Conservation (phyloP, 1,140 invertebrate genomes). For the Magallana ariakensis region DNA sequence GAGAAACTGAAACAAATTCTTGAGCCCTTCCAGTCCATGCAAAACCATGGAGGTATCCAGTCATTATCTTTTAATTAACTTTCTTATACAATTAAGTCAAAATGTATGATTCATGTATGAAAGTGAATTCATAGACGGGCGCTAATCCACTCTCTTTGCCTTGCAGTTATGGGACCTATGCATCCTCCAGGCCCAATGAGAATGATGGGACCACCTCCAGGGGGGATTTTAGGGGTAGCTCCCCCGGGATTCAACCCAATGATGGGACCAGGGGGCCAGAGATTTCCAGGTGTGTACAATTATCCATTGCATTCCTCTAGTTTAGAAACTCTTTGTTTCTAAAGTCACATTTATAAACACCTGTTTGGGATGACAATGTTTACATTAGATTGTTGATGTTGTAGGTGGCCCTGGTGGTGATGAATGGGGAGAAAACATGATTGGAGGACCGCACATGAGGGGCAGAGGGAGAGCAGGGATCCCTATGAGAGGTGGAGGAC, state of each 20-base stretch:
- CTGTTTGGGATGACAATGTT: no score
- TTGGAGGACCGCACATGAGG: constrained; percentile 52
- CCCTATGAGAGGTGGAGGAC: constrained; percentile 57
- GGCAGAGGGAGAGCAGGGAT: constrained; percentile 51
- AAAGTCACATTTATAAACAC: no score
- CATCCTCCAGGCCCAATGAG: constrained; percentile 46
- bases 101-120: no score
- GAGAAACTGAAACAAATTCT: constrained; percentile 40
- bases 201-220: constrained; percentile 25
- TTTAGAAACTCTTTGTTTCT: no score
- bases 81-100: no score
- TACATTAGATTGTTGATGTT: no score
- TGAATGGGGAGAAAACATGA: constrained; percentile 60
- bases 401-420: constrained; percentile 42
- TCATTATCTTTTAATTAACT: not conserved
- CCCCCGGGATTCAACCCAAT: constrained; percentile 67
- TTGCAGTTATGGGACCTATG: constrained; percentile 33
- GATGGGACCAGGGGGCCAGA: constrained; percentile 51
- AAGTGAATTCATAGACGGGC: no score
- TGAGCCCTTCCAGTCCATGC: constrained; percentile 33
- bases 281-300: constrained; percentile 32
- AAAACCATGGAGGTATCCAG: constrained; percentile 11
- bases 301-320: no score
- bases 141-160: not conserved
- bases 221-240: constrained; percentile 64